A percentile compares a stretch with the other conserved stretches of the same genome.
phyloP scores from a whole-genome alignment of 2,113 vertebrate genomes.

The Pipa parva region DNA sequence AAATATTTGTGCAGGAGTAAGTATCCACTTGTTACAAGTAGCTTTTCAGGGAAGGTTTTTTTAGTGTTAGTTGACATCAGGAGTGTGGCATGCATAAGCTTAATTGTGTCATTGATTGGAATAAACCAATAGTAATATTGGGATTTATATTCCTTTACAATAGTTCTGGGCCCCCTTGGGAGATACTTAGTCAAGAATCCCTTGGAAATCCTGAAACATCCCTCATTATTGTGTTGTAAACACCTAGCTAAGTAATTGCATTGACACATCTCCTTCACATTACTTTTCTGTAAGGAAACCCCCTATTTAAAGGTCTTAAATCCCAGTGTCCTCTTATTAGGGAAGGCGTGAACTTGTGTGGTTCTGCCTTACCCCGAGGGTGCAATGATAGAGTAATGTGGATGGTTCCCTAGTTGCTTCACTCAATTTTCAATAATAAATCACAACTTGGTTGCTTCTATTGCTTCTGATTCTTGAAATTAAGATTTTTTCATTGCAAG shows the following conservation, averaged over 20 bases:
- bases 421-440: too few relatives aligned
- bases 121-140: background rate
- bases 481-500: too few relatives aligned
- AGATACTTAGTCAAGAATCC: conserved; percentile 10
- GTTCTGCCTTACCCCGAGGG: background rate
- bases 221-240: conserved; percentile 28
- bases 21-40: too few relatives aligned
- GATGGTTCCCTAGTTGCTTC: too few relatives aligned
- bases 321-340: conserved; percentile 35
- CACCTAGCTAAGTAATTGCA: conserved; percentile 32
- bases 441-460: too few relatives aligned
- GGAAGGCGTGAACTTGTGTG: conserved; percentile 21
- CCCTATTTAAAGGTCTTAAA: conserved; percentile 32
- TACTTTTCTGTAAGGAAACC: conserved; percentile 17
- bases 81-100: background rate
- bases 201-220: conserved; percentile 9
- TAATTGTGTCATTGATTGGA: background rate
- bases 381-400: background rate
- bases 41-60: too few relatives aligned
- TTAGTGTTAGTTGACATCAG: conserved; percentile 3
- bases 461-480: too few relatives aligned
- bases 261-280: conserved; percentile 4
- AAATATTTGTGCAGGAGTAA: too few relatives aligned
- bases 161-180: conserved; percentile 6
- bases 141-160: conserved; percentile 4